Percentiles rank a stretch among this genome's conserved stretches.
Evolutionary conservation across 2,888 invertebrate genomes (phyloP).

Genomic region (Hirtodrosophila trivittata): DNA sequence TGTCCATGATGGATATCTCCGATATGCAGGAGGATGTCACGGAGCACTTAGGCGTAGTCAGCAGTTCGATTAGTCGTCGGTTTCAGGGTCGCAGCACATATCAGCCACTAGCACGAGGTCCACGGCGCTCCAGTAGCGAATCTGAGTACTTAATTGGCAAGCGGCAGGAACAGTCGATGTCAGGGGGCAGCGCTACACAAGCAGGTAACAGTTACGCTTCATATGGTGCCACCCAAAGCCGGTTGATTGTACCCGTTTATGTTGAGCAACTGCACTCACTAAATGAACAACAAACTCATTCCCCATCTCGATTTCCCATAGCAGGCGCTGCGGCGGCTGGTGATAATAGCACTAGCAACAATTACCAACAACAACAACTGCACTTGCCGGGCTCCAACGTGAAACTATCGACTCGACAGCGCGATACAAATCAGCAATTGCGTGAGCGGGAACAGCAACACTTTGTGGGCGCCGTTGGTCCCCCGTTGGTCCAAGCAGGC

Average conservation of each 20-base stretch:
- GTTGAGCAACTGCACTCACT: slow-evolving; percentile 50
- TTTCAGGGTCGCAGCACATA: slow-evolving; percentile 91
- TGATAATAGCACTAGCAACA: slow-evolving; percentile 67
- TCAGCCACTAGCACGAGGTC: slow-evolving; percentile 88
- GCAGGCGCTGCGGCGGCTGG: slow-evolving; percentile 53
- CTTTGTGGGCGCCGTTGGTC: slow-evolving; percentile 61
- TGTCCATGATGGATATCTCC: slow-evolving; percentile 98
- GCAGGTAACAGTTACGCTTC: slow-evolving; percentile 50
- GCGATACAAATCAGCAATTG: slow-evolving; percentile 71
- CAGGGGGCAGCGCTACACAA: slow-evolving; percentile 44
- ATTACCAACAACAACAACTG: slow-evolving; percentile 78
- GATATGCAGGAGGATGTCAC: slow-evolving; percentile 96
- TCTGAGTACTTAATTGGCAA: slow-evolving; percentile 82
- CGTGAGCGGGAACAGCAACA: slow-evolving; percentile 63
- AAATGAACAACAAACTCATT: slow-evolving; percentile 59
- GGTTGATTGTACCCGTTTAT: slow-evolving; percentile 58
- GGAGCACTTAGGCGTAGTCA: slow-evolving; percentile 95
- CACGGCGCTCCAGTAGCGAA: slow-evolving; percentile 86
- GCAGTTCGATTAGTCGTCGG: slow-evolving; percentile 90
- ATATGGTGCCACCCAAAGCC: slow-evolving; percentile 65
- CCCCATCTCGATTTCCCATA: slow-evolving; percentile 68
- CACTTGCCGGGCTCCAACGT: slow-evolving; percentile 57
- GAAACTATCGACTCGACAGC: slow-evolving; percentile 62
- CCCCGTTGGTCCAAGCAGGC: slow-evolving; percentile 51
- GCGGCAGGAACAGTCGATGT: slow-evolving; percentile 57